Evolutionary conservation across 1,140 invertebrate species (phyloP).

Genomic region (Drosophila mayri): DNA sequence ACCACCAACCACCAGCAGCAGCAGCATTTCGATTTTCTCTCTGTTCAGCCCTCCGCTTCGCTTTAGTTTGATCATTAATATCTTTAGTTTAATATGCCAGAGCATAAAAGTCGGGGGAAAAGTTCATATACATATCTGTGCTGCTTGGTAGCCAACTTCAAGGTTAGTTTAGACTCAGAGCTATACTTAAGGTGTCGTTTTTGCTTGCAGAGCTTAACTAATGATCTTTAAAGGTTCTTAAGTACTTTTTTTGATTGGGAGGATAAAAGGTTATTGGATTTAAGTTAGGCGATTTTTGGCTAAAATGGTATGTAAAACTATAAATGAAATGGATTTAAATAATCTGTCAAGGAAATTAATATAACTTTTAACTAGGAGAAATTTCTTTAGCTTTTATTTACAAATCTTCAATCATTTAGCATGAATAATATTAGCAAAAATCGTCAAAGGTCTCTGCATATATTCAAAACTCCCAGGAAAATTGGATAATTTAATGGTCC

Average conservation of each 20-base stretch:
- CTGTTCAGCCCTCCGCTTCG: conserved; percentile 9
- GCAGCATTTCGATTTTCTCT: conserved; percentile 45
- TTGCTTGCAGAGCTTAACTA: conserved; percentile 10
- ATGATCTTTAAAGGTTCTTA: conserved; percentile 22
- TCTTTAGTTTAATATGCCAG: conserved; percentile 22
- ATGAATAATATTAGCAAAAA: not conserved
- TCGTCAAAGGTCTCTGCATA: not conserved
- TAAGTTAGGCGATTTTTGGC: not conserved
- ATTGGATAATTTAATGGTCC: not conserved
- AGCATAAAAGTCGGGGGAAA: conserved; percentile 27
- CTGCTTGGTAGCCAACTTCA: conserved; percentile 46
- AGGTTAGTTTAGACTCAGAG: conserved; percentile 44
- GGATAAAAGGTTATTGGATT: too few relatives aligned
- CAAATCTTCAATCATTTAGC: not conserved
- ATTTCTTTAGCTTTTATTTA: too few relatives aligned
- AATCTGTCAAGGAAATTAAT: not conserved
- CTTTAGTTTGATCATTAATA: conserved; percentile 46
- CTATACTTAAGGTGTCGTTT: conserved; percentile 20
- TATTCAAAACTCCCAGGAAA: not conserved
- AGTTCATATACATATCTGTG: conserved; percentile 34
- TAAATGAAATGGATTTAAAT: not conserved
- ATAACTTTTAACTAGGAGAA: too few relatives aligned
- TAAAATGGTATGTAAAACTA: not conserved
- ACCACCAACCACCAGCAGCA: conserved; percentile 35
- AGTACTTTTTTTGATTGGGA: too few relatives aligned